Base-by-base conservation (phyloP, 2,113 vertebrate genomes). In the Xenopus laevis region DNA sequence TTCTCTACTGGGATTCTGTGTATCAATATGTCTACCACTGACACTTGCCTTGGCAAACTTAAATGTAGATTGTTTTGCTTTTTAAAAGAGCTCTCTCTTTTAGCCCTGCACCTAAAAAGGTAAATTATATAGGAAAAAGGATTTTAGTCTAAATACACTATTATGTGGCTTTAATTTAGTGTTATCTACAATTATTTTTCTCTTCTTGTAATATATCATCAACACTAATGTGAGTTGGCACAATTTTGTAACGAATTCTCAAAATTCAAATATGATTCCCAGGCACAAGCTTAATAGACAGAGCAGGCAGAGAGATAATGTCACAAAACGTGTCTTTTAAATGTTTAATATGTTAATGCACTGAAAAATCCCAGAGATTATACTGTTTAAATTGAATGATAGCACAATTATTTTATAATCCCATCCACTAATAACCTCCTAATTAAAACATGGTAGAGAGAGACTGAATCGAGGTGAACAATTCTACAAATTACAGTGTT, bases 361-460 rank as follows among this genome's bases (percentile, higher is more conserved):
- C 10, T 77, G 72, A 79, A 79, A 83, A 80, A 10, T 78, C 18
- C n/a, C 78, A 80, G 62, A 79, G 72, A 79, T 44, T 65, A 17
- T 6, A 65, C 8, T 65, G 16, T 65, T 44, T 65, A 65, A 44
- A n/a, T 16, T 83, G 71, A 77, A 44, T 79, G 71, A 67, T 75
- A 80, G 59, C 69, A 78, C 71, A 78, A 83, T 81, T 85, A 87
- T 86, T 84, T 87, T 77, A 77, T 72, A 77, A 78, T 84, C 80
- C 78, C 78, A 81, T 71, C 64, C 84, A 78, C 69, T 86, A 83
- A 79, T 81, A 78, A 82, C 82, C 79, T 81, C 79, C 74, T 90
- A 90, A 90, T 87, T 85, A 87, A 83, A 87, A 83, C 87, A 86
- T 78, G 18, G 9, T 12, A 15, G 58, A 11, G 59, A 80, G 74